These are phyloP conservation scores for Notodonta ziczac DNA, from an alignment of 2,888 invertebrate species.

Conservation along the genomic window DNA sequence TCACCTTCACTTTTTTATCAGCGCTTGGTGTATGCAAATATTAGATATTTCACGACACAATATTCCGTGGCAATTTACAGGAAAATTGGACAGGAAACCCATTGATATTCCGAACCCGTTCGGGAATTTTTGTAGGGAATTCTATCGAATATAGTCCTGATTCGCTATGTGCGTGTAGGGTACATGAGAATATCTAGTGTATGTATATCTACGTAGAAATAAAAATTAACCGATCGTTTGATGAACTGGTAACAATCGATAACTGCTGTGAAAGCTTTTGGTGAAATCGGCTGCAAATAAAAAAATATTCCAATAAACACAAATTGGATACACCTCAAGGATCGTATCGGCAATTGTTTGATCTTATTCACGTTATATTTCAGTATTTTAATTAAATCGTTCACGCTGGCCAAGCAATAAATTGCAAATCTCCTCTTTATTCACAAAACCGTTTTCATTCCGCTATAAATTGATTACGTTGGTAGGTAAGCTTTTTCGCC, in stretches of 20 bases:
- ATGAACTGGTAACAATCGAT: too few species aligned
- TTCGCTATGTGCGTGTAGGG: constrained; percentile 54
- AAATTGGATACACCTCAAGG: background rate
- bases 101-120: constrained; percentile 80
- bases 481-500: constrained; percentile 37
- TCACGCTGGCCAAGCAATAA: background rate
- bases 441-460: background rate
- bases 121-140: constrained; percentile 70
- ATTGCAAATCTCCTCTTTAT: background rate
- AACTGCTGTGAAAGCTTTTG: too few species aligned
- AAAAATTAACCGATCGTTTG: too few species aligned
- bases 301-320: constrained; percentile 15
- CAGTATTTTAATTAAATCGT: background rate
- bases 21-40: constrained; percentile 68
- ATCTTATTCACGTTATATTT: background rate
- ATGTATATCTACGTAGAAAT: too few species aligned
- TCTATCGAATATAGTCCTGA: constrained; percentile 65
- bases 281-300: too few species aligned
- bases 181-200: too few species aligned
- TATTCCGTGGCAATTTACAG: constrained; percentile 75
- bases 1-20: constrained; percentile 67
- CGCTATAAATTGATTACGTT: background rate
- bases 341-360: background rate
- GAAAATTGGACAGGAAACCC: constrained; percentile 75
- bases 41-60: constrained; percentile 70